Percentiles rank a stretch among this genome's conserved stretches.
phyloP scores from a whole-genome alignment of 2,888 invertebrate genomes.

The Electrophaes corylata region DNA sequence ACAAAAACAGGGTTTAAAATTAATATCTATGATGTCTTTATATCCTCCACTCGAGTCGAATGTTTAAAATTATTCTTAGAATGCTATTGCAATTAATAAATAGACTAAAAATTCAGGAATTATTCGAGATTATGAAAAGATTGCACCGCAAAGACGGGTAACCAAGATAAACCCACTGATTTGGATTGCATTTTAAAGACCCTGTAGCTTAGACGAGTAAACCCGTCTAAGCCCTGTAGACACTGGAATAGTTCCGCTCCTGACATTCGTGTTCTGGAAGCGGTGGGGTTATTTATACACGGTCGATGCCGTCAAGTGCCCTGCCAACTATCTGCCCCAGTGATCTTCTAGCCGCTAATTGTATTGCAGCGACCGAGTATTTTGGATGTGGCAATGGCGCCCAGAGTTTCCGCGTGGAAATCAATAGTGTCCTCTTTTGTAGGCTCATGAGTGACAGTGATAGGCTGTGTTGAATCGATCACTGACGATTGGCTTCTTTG shows the following conservation, averaged over 20 bases:
- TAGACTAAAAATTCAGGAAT: too few species aligned
- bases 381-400: constrained; percentile 18
- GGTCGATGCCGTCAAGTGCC: constrained; percentile 53
- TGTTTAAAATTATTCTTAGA: too few species aligned
- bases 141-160: too few species aligned
- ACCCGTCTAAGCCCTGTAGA: too few species aligned
- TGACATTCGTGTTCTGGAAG: constrained; percentile 21
- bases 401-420: constrained; percentile 6
- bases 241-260: constrained; percentile 16
- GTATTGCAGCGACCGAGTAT: constrained; percentile 11
- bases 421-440: background rate
- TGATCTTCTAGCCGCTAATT: constrained; percentile 60
- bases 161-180: too few species aligned
- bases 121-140: too few species aligned
- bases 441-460: background rate
- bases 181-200: too few species aligned
- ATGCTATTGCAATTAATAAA: too few species aligned
- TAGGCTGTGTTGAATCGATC: background rate
- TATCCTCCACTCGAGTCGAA: background rate
- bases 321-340: constrained; percentile 78
- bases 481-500: background rate
- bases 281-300: constrained; percentile 21
- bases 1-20: too few species aligned
- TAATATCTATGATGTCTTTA: background rate
- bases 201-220: too few species aligned